These are phyloP conservation scores for Oscheius onirici DNA, from an alignment of 2,888 invertebrate species.

Conservation along the genomic window DNA sequence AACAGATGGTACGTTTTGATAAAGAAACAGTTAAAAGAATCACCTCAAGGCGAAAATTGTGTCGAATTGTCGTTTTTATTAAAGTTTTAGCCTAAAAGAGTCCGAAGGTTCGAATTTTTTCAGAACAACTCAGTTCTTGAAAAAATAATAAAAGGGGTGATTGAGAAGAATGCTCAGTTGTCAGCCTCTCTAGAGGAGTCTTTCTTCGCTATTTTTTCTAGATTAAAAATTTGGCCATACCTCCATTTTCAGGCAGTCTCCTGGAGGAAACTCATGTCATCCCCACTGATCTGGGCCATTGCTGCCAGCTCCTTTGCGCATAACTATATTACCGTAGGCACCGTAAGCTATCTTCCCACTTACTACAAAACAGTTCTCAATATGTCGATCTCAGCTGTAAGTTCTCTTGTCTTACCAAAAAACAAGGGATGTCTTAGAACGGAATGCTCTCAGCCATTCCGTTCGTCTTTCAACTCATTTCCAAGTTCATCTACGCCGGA, in stretches of 20 bases:
- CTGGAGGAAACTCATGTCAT: slow-evolving; percentile 60
- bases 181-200: too few species aligned
- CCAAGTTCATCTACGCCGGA: slow-evolving; percentile 66
- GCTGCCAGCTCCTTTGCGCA: slow-evolving; percentile 68
- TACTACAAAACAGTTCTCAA: slow-evolving; percentile 68
- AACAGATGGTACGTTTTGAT: slow-evolving; percentile 26
- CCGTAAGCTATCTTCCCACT: slow-evolving; percentile 67
- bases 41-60: too few species aligned
- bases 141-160: too few species aligned
- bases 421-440: slow-evolving; percentile 56
- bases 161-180: too few species aligned
- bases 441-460: slow-evolving; percentile 69
- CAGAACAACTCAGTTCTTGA: too few species aligned
- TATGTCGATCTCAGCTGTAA: slow-evolving; percentile 65
- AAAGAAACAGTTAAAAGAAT: background rate
- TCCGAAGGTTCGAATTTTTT: too few species aligned
- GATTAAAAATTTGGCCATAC: background rate
- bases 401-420: too few species aligned
- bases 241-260: slow-evolving; percentile 36
- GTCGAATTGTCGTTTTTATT: too few species aligned
- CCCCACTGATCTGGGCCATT: slow-evolving; percentile 67
- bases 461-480: slow-evolving; percentile 66
- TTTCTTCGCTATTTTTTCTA: too few species aligned
- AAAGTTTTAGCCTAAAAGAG: too few species aligned
- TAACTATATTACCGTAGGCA: slow-evolving; percentile 70